Base-by-base conservation (phyloP, 2,797 vertebrate species). In the Lutjanus campechanus region DNA sequence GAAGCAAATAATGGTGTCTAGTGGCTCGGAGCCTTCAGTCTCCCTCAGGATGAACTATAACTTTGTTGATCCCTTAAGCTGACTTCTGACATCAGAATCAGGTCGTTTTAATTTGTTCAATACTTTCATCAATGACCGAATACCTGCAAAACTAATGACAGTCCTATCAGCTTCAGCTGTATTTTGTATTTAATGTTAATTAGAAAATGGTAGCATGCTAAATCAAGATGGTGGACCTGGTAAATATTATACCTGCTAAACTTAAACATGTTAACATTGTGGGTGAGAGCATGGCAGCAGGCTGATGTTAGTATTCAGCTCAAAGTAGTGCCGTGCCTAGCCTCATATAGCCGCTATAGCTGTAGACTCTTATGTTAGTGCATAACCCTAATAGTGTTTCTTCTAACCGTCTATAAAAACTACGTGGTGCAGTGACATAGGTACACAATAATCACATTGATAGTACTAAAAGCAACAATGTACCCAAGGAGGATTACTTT, bases 401-500 rank as follows among this genome's bases (percentile, higher is more conserved):
- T 36, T 36, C 50, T 12, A 36, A 36, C 47, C 12, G 36, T 29
- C 15, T n/a, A 1, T 20, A 66, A 56, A 46, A 64, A 56, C 22
- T 40, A 36, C 29, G 22, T 19, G 17, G 40, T 15, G 40, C 10
- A 63, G 20, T 41, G 36, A 59, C 47, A 20, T 50, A 13, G 55
- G 19, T 15, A 10, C 50, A n/a, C 19, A 68, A 43, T 6, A 73
- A 47, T 53, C 8, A 49, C 47, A 22, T 25, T n/a, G 49, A 65
- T 53, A 43, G 22, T 15, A 11, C 15, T 53, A 40, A 69, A 43
- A 63, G 40, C 17, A 76, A 72, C 46, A 77, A 9, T 41, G 17
- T 68, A 43, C 63, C 40, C 53, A 53, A 56, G 19, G 46, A 44
- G 65, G 58, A 79, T 84, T 70, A 69, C 22, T 13, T 49, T 29